Evolutionary conservation across 2,888 invertebrate species (phyloP), one percentile per base, ranked within the genome.

Genomic region (Teleiodes luculella): DNA sequence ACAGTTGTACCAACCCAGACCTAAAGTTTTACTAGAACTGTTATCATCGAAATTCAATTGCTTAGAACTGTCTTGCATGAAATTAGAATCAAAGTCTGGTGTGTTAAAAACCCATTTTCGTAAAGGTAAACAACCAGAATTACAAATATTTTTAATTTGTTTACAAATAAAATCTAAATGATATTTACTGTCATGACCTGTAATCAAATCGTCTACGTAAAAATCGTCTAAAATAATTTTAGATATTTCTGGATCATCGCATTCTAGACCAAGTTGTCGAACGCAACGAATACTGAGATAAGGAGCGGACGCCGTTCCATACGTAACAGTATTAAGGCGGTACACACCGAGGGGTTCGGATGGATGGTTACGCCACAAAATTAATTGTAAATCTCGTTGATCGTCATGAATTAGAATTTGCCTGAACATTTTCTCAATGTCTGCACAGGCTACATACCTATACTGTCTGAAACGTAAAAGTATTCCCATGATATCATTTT

Each of bases 401-500:
- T 65, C 59, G 1, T 56, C 39, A 4, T 65, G 47, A 13, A 74
- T 56, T 14, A 58, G 24, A n/a, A 67, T 59, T 54, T 72, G 68
- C 0, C 75, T 41, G 53, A 63, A 76, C 68, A 75, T 71, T 59
- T 70, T 67, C 37, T 64, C 62, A 1, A 70, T 53, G 49, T 67
- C 70, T 4, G 65, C 65, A 4, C 66, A 67, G 0, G 68, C 64
- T 0, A 67, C 66, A 39, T 65, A 64, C 28, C 56, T 61, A 55
- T 62, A 54, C 36, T 61, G 59, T 10, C 64, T 54, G 45, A 64
- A 58, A n/a, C 64, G 53, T 18, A 70, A 43, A 5, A 73, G 39
- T 10, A 74, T 70, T 4, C 64, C 56, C 47, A 70, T 59, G 24
- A 72, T 14, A 45, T 66, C 64, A 36, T 64, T 61, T 53, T 68